Conservation (phyloP, 2,797 vertebrate genomes). For the Trematomus bernacchii region DNA sequence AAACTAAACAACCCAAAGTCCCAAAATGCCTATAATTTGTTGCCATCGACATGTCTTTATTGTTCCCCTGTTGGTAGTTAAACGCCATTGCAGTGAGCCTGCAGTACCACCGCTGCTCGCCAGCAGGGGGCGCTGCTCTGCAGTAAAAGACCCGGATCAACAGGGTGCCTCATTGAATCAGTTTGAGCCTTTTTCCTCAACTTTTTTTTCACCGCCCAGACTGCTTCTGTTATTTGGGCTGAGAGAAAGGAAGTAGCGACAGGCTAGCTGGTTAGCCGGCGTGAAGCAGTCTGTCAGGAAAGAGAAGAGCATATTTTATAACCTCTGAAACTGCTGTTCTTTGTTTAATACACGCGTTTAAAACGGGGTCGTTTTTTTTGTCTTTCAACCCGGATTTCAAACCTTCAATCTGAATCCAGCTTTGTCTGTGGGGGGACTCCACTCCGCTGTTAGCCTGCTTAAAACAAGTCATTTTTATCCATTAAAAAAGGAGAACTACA, state of each 20-base stretch:
- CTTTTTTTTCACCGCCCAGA: constrained; percentile 64
- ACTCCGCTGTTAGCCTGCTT: constrained; percentile 47
- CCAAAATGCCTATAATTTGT: no score
- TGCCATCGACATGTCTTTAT: neutral
- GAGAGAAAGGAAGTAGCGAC: constrained; percentile 83
- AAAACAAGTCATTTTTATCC: constrained; percentile 6
- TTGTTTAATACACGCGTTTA: constrained; percentile 10
- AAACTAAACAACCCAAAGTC: no score
- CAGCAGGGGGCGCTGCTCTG: constrained; percentile 62
- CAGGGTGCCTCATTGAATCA: constrained; percentile 72
- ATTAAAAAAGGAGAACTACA: neutral
- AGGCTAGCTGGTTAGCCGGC: constrained; percentile 79
- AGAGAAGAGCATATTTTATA: constrained; percentile 16
- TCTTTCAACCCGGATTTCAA: constrained; percentile 29
- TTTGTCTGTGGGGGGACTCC: constrained; percentile 61
- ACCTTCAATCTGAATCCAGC: constrained; percentile 52
- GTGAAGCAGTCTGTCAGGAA: constrained; percentile 32
- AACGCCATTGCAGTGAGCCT: no score
- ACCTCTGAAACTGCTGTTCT: constrained; percentile 5
- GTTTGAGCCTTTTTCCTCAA: constrained; percentile 72
- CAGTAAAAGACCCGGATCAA: constrained; percentile 44
- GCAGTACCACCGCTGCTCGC: neutral
- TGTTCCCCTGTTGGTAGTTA: no score
- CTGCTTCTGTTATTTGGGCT: constrained; percentile 66
- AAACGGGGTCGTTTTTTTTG: constrained; percentile 13